Percentiles rank a stretch among this genome's conserved stretches.
Conservation (phyloP, 2,888 invertebrate genomes). For the Eubasilissa splendida region DNA sequence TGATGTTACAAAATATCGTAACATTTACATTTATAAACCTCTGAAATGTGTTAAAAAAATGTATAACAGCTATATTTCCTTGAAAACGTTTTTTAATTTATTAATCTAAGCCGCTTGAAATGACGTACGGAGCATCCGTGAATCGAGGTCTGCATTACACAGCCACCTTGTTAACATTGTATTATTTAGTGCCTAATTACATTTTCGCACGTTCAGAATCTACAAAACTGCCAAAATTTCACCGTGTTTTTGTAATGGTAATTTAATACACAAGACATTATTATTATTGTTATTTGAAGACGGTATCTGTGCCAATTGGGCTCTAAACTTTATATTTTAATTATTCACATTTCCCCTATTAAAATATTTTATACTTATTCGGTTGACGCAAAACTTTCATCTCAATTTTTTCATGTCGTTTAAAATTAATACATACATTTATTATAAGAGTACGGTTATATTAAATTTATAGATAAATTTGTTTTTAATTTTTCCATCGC, state of each 20-base stretch:
- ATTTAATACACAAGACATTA: background rate
- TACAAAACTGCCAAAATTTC: constrained; percentile 3
- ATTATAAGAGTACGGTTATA: too few relatives aligned
- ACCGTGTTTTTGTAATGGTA: constrained; percentile 9
- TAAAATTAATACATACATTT: too few relatives aligned
- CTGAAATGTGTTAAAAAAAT: too few relatives aligned
- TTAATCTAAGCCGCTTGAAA: background rate
- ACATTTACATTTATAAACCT: too few relatives aligned
- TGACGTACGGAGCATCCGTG: background rate
- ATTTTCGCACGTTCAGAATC: constrained; percentile 5
- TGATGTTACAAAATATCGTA: too few relatives aligned
- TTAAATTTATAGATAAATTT: too few relatives aligned
- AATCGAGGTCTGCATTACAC: constrained; percentile 16
- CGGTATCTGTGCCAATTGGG: background rate
- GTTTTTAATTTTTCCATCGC: too few relatives aligned
- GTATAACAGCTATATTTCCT: background rate
- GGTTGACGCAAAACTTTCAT: too few relatives aligned
- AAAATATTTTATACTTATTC: too few relatives aligned
- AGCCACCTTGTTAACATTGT: background rate
- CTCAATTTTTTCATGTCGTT: too few relatives aligned
- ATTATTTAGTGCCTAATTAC: background rate
- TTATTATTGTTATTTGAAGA: background rate
- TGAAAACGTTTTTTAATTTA: constrained; percentile 9
- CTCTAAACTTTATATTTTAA: background rate
- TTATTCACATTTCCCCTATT: background rate